These are phyloP conservation scores for Autographa gamma DNA, from an alignment of 2,888 invertebrate species.

Conservation along the genomic window DNA sequence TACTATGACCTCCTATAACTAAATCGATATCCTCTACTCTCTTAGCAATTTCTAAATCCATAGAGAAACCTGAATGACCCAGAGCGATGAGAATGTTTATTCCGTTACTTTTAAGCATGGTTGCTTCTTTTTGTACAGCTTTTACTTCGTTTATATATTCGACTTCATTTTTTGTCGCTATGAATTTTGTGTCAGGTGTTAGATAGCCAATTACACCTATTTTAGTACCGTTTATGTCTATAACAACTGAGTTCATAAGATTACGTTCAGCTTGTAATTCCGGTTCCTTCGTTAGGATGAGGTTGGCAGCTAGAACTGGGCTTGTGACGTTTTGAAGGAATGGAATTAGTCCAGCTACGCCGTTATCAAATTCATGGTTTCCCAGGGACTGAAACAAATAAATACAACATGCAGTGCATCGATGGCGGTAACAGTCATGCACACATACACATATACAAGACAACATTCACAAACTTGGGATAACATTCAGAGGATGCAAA, in stretches of 20 bases:
- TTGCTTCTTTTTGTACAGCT: conserved; percentile 91
- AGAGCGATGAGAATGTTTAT: conserved; percentile 95
- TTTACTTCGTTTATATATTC: conserved; percentile 91
- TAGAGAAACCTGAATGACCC: conserved; percentile 95
- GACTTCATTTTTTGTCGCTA: conserved; percentile 87
- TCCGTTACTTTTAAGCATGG: conserved; percentile 90
- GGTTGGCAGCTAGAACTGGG: conserved; percentile 94
- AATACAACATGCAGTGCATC: conserved; percentile 33
- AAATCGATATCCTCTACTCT: conserved; percentile 94
- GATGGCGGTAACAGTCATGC: conserved; percentile 13
- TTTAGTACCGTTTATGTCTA: conserved; percentile 90
- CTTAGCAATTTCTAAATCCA: conserved; percentile 93
- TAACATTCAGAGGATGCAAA: conserved; percentile 1
- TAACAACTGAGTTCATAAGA: conserved; percentile 90
- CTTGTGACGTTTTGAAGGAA: conserved; percentile 92
- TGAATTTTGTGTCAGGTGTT: conserved; percentile 92
- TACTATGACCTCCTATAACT: conserved; percentile 97
- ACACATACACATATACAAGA: conserved; percentile 14
- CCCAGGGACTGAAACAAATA: conserved; percentile 92
- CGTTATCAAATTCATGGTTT: conserved; percentile 97
- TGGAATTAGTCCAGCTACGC: conserved; percentile 92
- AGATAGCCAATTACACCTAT: conserved; percentile 96
- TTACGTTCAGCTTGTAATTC: conserved; percentile 85
- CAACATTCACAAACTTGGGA: background rate
- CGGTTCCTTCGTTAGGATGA: conserved; percentile 91